Conservation (phyloP, 2,888 invertebrate species). For the Drosophila demipolita region DNA sequence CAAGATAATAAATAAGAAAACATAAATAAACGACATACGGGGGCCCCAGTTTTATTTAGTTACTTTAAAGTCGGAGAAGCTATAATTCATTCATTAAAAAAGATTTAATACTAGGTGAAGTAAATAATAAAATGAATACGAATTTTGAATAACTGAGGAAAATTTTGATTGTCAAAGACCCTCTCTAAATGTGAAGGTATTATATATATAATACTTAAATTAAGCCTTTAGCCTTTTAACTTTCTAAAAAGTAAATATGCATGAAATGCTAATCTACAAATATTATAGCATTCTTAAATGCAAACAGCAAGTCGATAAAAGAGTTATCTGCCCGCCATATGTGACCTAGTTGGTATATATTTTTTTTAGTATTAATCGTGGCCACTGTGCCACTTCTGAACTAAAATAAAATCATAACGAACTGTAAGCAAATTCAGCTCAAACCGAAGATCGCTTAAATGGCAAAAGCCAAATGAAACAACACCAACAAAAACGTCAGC, state of each 20-base stretch:
- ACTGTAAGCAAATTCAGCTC: constrained; percentile 65
- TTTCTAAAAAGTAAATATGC: constrained; percentile 42
- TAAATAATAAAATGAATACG: not conserved
- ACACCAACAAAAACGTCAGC: constrained; percentile 7
- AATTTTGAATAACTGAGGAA: not conserved
- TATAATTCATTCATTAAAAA: not conserved
- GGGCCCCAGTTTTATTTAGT: not conserved
- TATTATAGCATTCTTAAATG: constrained; percentile 39
- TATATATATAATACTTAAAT: not conserved
- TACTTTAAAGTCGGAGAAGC: not conserved
- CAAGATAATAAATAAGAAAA: not conserved
- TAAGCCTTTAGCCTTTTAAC: constrained; percentile 27
- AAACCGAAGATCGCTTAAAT: constrained; percentile 61
- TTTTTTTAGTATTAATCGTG: constrained; percentile 15
- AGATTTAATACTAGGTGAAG: too few relatives aligned
- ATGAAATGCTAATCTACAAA: constrained; percentile 44
- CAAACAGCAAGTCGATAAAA: constrained; percentile 7
- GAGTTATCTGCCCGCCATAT: constrained; percentile 22
- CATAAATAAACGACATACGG: not conserved
- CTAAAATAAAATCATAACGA: constrained; percentile 63
- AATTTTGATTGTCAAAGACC: constrained; percentile 2
- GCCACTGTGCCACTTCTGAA: constrained; percentile 43
- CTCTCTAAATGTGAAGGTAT: not conserved
- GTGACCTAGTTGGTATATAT: constrained; percentile 44
- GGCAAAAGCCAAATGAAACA: constrained; percentile 52